These are phyloP conservation scores for Hippocampus guttulatus DNA, from an alignment of 2,113 vertebrate genomes.

Conservation along the genomic window DNA sequence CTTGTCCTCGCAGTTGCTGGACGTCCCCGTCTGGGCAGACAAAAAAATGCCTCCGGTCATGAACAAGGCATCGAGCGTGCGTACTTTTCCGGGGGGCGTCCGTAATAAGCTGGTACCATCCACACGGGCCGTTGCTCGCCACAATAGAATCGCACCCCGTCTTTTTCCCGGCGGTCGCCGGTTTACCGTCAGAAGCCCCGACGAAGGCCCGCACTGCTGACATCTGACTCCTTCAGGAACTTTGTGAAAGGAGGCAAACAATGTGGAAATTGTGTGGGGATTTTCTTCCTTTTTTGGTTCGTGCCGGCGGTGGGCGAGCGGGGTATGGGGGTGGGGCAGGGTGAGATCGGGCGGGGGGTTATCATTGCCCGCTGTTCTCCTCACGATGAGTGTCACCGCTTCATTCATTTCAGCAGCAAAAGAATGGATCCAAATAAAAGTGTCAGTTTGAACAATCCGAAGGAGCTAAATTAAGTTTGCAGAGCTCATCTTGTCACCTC, in stretches of 20 bases:
- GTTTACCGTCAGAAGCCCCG: no score
- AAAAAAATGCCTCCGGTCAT: no score
- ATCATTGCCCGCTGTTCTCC: constrained; percentile 55
- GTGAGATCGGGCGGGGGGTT: constrained; percentile 23
- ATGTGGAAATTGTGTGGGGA: constrained; percentile 73
- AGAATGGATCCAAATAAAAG: background rate
- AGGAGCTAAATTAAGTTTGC: background rate
- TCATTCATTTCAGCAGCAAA: constrained; percentile 56
- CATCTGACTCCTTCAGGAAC: constrained; percentile 70
- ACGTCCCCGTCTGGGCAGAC: no score
- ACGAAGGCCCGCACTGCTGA: constrained; percentile 64
- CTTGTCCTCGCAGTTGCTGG: no score
- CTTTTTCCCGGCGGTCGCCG: no score
- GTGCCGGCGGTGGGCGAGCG: constrained; percentile 59
- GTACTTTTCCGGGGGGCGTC: no score
- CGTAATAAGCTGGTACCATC: no score
- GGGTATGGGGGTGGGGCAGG: constrained; percentile 4
- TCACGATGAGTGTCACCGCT: constrained; percentile 53
- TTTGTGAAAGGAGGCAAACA: constrained; percentile 72
- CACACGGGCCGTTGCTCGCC: no score
- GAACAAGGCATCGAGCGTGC: no score
- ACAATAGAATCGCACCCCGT: no score
- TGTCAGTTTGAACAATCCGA: no score
- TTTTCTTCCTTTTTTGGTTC: constrained; percentile 57
- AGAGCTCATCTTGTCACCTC: constrained; percentile 48